Evolutionary conservation across 2,888 invertebrate species (phyloP).

Genomic region (Luperina nickerlii): DNA sequence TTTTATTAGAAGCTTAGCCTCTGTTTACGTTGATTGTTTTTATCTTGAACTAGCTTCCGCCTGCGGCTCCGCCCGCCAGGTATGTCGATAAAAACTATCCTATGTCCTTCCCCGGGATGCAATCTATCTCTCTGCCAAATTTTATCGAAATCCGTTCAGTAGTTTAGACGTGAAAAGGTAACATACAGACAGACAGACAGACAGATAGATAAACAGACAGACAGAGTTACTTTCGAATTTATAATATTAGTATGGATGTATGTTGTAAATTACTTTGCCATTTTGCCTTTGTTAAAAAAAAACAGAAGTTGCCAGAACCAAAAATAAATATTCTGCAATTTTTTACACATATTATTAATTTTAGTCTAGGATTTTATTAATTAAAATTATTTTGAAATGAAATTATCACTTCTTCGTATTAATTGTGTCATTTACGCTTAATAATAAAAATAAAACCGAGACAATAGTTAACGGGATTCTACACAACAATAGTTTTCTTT

Average conservation of each 20-base stretch:
- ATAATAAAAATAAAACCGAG: background rate
- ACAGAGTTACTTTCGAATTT: too few species aligned
- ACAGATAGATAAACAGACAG: too few species aligned
- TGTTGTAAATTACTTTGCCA: background rate
- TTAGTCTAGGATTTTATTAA: background rate
- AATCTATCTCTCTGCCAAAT: too few species aligned
- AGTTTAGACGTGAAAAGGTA: too few species aligned
- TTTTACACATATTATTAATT: background rate
- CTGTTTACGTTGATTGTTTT: background rate
- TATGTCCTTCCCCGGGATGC: too few species aligned
- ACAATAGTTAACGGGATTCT: background rate
- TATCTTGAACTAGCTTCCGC: too few species aligned
- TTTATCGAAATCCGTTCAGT: too few species aligned
- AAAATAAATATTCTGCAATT: constrained; percentile 4
- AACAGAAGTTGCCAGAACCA: background rate
- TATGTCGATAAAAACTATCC: too few species aligned
- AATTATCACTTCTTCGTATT: background rate
- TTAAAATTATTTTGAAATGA: background rate
- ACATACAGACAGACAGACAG: too few species aligned
- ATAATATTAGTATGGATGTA: too few species aligned
- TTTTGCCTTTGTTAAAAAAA: background rate
- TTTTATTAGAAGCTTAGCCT: background rate
- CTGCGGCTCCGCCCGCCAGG: too few species aligned
- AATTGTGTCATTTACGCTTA: background rate
- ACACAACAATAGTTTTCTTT: background rate